Evolutionary conservation across 2,888 invertebrate genomes (phyloP), one percentile per base, ranked within the genome.

Genomic region (Plagodis dolabraria): DNA sequence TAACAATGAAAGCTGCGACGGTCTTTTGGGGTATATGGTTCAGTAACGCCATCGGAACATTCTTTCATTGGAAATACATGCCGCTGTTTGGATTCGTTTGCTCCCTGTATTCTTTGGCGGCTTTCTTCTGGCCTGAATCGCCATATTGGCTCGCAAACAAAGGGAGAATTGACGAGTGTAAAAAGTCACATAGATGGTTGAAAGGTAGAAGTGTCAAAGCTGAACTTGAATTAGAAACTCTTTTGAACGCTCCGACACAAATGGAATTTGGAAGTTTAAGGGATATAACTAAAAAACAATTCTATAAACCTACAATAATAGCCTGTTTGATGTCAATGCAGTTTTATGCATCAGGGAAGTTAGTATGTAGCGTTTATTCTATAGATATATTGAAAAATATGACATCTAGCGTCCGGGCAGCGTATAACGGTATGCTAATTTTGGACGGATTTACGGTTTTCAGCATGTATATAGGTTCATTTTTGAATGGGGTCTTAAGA

Each of bases 91-190:
- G 68, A 0, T 51, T 70, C 0, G 7, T 65, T 0, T 56, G 57
- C 7, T 60, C 66, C 0, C 2, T 54, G 0, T 70, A 60, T 34
- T 57, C 67, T 0, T 63, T 71, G 2, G 60, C 68, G 0, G 63
- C 60, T 5, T 40, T 68, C 7, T 48, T 61, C 8, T 63, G 69
- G 70, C 69, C 72, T 0, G 69, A 71, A 51, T 75, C 76, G 0
- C 78, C 77, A 0, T 63, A 74, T 7, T 80, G 76, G 76, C 57
- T 78, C 7, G 76, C 76, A 0, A 76, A 71, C 36, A 74, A 68
- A 53, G 69, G 72, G 0, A 67, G 68, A 7, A 74, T 69, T 46
- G 74, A 72, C 0, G 75, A 76, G 34, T 72, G 76, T 50, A 65
- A 53, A 6, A 47, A 47, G n/a, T 60, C 75, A 0, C 72, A 71